These are phyloP conservation scores for Lophotriccus pileatus DNA, from an alignment of 2,797 vertebrate species.

Conservation along the genomic window DNA sequence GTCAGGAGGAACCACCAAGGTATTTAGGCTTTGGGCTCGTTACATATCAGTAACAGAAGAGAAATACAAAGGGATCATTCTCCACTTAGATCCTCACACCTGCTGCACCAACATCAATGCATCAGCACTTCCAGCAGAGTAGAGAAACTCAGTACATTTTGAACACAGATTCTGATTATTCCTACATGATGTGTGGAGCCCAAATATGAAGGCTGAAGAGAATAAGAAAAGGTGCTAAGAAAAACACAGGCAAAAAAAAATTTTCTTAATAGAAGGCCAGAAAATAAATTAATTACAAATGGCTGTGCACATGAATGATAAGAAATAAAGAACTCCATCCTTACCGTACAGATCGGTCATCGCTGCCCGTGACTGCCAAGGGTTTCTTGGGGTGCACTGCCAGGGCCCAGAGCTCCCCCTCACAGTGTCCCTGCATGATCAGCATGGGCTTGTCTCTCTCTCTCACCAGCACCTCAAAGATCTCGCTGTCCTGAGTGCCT, in stretches of 20 bases:
- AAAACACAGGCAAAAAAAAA: fast-evolving
- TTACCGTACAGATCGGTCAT: slow-evolving; percentile 92
- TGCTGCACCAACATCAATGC: neutral
- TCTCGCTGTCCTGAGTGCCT: slow-evolving; percentile 96
- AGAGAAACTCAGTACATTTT: neutral
- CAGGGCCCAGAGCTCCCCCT: slow-evolving; percentile 95
- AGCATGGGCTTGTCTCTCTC: slow-evolving; percentile 93
- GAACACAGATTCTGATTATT: neutral
- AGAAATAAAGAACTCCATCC: neutral
- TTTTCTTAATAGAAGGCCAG: neutral
- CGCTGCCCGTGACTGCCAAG: slow-evolving; percentile 91
- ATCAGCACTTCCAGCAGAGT: neutral
- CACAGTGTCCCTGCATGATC: slow-evolving; percentile 95
- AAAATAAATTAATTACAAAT: neutral
- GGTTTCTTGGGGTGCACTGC: slow-evolving; percentile 93
- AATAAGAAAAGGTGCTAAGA: neutral
- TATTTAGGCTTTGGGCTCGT: neutral
- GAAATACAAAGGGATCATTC: neutral
- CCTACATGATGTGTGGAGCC: fast-evolving
- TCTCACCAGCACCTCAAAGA: slow-evolving; percentile 94
- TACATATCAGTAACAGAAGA: neutral
- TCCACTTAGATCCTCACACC: neutral
- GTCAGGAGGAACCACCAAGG: neutral
- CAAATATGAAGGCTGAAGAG: neutral
- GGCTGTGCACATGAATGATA: fast-evolving